Base-by-base conservation (phyloP, 1,140 invertebrate genomes). In the Rhopalosiphum padi region DNA sequence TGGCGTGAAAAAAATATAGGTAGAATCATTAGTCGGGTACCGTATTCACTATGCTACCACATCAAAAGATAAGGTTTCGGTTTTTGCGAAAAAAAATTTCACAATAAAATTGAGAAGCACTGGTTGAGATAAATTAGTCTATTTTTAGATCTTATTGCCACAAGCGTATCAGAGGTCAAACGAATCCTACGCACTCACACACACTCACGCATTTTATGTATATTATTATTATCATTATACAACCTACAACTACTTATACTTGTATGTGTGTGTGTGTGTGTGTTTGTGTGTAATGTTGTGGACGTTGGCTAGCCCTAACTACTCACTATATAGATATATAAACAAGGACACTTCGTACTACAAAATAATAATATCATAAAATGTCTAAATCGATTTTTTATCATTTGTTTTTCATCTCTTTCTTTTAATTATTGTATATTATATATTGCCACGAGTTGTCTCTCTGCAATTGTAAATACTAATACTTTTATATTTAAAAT, bases 91-190 rank as follows among this genome's bases (percentile, higher is more conserved):
- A 92, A 48, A 92, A 92, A n/a, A 83, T 22, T 55, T 55, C 82
- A 93, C 41, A 41, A 93, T 37, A 93, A 93, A 93, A 93, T 7
- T 93, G 91, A 93, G 91, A 93, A 93, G 91, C 91, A 93, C 91
- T 93, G 91, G 91, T 93, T 35, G 82, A 93, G 91, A 93, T 93
- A 93, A 93, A 93, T 85, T 53, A 86, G 35, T 93, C 82, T 93
- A 93, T 93, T 93, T 93, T 93, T 93, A 93, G 91, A 37, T 23
- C 35, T 48, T 86, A 55, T 92, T 86, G 91, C 91, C 48, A 83
- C 37, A 5, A 93, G 91, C 91, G 82, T 85, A 93, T 93, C 91
- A 93, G 91, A 93, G 91, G 91, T 93, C 91, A 93, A 93, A 93
- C 77, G 51, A 93, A 86, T 93, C 91, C 91, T 93, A 93, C 91